These are phyloP conservation scores for Hycleus cichorii DNA, from an alignment of 1,140 invertebrate species.

Conservation along the genomic window DNA sequence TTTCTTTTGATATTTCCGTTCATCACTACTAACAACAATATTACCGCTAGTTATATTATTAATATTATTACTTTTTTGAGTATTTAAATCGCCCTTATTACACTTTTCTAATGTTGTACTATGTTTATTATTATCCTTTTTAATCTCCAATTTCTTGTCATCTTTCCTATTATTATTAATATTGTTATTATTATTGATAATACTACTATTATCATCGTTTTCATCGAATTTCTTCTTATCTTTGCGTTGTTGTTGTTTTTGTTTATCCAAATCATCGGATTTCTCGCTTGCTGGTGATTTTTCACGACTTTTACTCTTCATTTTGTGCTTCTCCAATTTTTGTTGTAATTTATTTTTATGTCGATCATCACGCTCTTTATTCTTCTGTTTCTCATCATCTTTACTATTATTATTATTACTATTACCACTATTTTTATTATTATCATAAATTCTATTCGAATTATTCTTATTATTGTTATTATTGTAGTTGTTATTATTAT, in stretches of 20 bases:
- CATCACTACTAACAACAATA: slow-evolving; percentile 10
- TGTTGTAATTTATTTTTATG: slow-evolving; percentile 32
- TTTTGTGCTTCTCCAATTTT: slow-evolving; percentile 37
- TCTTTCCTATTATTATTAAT: slow-evolving; percentile 31
- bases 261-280: slow-evolving; percentile 47
- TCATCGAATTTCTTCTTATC: slow-evolving; percentile 35
- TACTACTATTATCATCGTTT: no score
- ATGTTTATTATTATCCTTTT: slow-evolving; percentile 25
- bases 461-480: slow-evolving; percentile 1
- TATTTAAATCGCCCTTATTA: slow-evolving; percentile 20
- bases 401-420: slow-evolving; percentile 26
- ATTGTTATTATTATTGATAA: no score
- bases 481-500: slow-evolving; percentile 27
- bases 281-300: slow-evolving; percentile 48
- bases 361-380: slow-evolving; percentile 36
- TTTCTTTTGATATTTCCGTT: slow-evolving; percentile 39
- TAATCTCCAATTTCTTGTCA: slow-evolving; percentile 42
- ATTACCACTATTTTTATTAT: background rate
- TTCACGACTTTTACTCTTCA: slow-evolving; percentile 37
- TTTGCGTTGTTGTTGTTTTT: slow-evolving; percentile 42
- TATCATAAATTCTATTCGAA: no score
- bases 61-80: background rate
- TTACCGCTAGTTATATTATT: slow-evolving; percentile 23
- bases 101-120: slow-evolving; percentile 22
- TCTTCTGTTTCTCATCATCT: slow-evolving; percentile 25